Conservation (phyloP, 2,113 vertebrate species). For the Hiodon tergisus region DNA sequence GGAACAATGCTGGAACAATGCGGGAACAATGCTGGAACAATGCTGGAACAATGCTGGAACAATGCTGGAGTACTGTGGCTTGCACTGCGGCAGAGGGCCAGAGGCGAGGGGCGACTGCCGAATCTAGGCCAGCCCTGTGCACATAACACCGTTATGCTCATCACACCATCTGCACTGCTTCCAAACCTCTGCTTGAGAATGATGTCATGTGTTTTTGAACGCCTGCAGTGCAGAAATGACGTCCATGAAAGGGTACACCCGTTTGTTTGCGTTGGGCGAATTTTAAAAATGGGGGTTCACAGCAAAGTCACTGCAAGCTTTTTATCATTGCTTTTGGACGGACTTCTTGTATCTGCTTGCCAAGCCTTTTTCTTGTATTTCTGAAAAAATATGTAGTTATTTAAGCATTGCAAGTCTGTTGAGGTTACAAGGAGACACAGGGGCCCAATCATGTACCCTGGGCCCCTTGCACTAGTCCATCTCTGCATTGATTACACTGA, state of each 20-base stretch:
- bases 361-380: no score
- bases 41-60: no score
- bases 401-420: no score
- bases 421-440: no score
- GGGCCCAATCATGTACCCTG: no score
- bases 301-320: not conserved
- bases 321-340: constrained; percentile 7
- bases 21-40: no score
- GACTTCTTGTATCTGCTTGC: not conserved
- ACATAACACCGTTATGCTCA: not conserved
- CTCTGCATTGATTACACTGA: no score
- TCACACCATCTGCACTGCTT: constrained; percentile 1
- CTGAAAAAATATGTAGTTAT: no score
- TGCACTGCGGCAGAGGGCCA: not conserved
- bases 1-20: no score
- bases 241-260: not conserved
- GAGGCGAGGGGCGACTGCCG: not conserved
- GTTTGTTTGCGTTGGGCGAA: not conserved
- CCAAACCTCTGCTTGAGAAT: not conserved
- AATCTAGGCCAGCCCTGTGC: not conserved
- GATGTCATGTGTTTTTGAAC: constrained; percentile 13
- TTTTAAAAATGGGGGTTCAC: not conserved
- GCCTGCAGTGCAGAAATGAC: not conserved
- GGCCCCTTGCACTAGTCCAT: no score
- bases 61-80: not conserved